These are phyloP conservation scores for Camponotus pennsylvanicus DNA, from an alignment of 1,140 invertebrate species.

Conservation along the genomic window DNA sequence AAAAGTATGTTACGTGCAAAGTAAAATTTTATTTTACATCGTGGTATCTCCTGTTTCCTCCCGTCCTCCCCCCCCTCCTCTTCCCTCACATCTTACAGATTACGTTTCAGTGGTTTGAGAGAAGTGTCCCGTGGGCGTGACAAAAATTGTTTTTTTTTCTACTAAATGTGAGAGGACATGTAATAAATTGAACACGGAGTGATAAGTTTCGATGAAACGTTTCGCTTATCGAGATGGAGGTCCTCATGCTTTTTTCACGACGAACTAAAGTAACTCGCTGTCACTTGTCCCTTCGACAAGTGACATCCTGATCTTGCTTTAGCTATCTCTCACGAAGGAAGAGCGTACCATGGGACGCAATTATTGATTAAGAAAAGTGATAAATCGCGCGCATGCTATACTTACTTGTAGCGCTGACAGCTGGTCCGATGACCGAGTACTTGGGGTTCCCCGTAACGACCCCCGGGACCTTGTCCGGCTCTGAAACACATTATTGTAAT, in stretches of 20 bases:
- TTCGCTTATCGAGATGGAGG: not conserved
- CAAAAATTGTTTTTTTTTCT: slow-evolving; percentile 9
- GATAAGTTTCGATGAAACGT: not conserved
- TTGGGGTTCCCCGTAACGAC: slow-evolving; percentile 83
- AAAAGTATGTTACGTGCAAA: slow-evolving; percentile 42
- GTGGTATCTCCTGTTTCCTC: not conserved
- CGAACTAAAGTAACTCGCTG: not conserved
- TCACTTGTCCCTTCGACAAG: not conserved
- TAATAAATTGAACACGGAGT: slow-evolving; percentile 7
- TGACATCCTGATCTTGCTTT: slow-evolving; percentile 7
- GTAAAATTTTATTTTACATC: slow-evolving; percentile 67
- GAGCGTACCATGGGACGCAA: slow-evolving; percentile 26
- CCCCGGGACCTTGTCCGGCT: slow-evolving; percentile 85
- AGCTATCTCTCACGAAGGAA: not conserved
- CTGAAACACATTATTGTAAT: slow-evolving; percentile 87
- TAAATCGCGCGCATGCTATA: slow-evolving; percentile 74
- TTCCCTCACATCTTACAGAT: slow-evolving; percentile 32
- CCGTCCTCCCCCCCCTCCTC: not conserved
- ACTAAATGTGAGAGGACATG: not conserved
- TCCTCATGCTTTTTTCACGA: not conserved
- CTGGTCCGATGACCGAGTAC: slow-evolving; percentile 86
- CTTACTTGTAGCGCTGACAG: slow-evolving; percentile 87
- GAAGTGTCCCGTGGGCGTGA: not conserved
- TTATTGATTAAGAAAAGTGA: slow-evolving; percentile 71
- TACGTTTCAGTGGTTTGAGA: slow-evolving; percentile 36